These are phyloP conservation scores for Stenoptilia bipunctidactyla DNA, from an alignment of 2,888 invertebrate genomes.

Conservation along the genomic window DNA sequence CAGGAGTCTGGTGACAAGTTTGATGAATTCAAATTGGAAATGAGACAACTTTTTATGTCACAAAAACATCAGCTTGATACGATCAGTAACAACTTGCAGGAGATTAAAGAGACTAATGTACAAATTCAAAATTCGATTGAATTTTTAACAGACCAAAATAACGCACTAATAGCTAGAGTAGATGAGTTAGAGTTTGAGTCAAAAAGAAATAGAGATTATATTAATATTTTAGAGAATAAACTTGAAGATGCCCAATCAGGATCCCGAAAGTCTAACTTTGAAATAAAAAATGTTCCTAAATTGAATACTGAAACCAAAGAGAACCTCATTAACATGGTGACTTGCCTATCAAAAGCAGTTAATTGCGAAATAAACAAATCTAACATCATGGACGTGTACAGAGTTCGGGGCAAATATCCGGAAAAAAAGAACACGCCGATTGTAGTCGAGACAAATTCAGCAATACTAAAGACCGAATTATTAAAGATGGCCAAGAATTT, in stretches of 20 bases:
- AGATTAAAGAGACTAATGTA: too few relatives aligned
- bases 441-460: slow-evolving; percentile 2
- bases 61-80: background rate
- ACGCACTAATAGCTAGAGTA: background rate
- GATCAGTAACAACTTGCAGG: background rate
- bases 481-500: slow-evolving; percentile 1
- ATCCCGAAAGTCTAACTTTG: too few relatives aligned
- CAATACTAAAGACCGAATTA: slow-evolving; percentile 1
- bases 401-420: too few relatives aligned
- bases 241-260: too few relatives aligned
- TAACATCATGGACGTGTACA: too few relatives aligned
- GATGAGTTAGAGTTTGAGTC: background rate
- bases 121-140: too few relatives aligned
- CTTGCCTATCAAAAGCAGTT: too few relatives aligned
- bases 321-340: slow-evolving; percentile 2
- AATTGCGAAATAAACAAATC: too few relatives aligned
- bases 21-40: slow-evolving; percentile 1
- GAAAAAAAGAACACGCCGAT: slow-evolving; percentile 4
- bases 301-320: background rate
- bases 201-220: background rate
- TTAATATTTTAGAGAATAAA: background rate
- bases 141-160: too few relatives aligned
- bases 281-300: too few relatives aligned
- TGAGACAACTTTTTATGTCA: background rate
- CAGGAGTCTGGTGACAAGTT: too few relatives aligned